phyloP scores from a whole-genome alignment of 2,113 vertebrate species.

The Salvator merianae region DNA sequence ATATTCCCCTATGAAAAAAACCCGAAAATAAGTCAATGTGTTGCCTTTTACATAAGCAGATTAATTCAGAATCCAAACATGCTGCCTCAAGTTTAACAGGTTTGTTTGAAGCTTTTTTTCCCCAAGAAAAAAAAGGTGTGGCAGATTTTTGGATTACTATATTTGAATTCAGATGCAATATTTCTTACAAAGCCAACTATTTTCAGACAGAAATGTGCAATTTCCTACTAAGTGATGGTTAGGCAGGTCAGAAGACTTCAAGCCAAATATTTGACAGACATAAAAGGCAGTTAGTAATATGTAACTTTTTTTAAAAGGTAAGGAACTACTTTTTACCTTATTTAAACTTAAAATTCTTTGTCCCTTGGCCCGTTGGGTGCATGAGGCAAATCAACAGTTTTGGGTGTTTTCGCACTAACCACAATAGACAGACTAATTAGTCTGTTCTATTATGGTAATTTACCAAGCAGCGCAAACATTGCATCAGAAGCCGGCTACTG shows the following conservation, averaged over 20 bases:
- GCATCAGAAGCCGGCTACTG: too few species aligned
- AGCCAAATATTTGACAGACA: conserved; percentile 2
- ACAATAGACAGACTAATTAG: too few species aligned
- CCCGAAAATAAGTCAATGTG: conserved; percentile 45
- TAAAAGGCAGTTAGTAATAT: conserved; percentile 7
- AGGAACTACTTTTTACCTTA: neutral
- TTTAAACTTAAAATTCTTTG: neutral
- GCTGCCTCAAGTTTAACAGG: conserved; percentile 33
- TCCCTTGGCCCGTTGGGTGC: neutral
- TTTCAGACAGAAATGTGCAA: neutral
- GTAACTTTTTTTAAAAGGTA: neutral
- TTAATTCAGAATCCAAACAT: conserved; percentile 49
- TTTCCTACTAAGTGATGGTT: conserved; percentile 17
- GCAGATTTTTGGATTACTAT: conserved; percentile 36
- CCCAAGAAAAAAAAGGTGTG: conserved; percentile 31
- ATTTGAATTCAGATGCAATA: conserved; percentile 22
- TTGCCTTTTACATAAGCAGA: conserved; percentile 44
- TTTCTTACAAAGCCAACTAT: conserved; percentile 29
- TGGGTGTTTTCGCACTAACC: too few species aligned
- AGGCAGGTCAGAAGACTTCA: conserved; percentile 2
- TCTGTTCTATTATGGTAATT: too few species aligned
- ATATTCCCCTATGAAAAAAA: conserved; percentile 33
- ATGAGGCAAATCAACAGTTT: too few species aligned
- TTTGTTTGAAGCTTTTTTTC: conserved; percentile 35
- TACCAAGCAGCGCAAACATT: too few species aligned